These are phyloP conservation scores for Hypotaenidia okinawae DNA, from an alignment of 2,797 vertebrate species.

Conservation along the genomic window DNA sequence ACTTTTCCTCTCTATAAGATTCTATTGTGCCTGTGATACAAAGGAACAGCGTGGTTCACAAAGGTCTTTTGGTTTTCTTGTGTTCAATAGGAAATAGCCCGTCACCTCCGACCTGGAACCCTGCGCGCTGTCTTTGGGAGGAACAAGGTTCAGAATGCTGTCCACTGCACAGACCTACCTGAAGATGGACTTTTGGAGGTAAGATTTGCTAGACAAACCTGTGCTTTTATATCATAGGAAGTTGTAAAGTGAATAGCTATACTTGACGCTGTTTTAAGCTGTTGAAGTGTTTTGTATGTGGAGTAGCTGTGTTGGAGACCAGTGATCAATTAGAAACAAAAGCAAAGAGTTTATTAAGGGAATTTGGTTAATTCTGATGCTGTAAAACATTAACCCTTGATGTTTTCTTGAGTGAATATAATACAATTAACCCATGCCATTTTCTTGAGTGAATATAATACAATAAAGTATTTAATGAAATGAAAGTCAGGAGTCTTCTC, in stretches of 20 bases:
- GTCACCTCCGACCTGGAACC: conserved; percentile 86
- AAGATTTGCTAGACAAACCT: conserved; percentile 27
- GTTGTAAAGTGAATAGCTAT: background rate
- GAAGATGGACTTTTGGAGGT: conserved; percentile 92
- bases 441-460: background rate
- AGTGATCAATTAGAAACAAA: background rate
- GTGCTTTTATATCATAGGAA: background rate
- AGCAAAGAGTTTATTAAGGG: background rate
- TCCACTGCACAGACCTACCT: conserved; percentile 94
- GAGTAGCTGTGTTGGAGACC: background rate
- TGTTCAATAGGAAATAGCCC: conserved; percentile 86
- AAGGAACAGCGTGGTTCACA: background rate
- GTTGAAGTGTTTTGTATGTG: background rate
- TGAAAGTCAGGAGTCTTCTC: background rate
- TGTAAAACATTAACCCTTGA: background rate
- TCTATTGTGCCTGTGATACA: background rate
- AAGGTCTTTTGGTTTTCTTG: background rate
- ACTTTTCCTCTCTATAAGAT: background rate
- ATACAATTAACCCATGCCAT: background rate
- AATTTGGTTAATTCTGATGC: background rate
- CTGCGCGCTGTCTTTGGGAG: conserved; percentile 89
- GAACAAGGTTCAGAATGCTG: conserved; percentile 88
- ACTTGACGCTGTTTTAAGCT: background rate
- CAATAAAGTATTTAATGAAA: background rate
- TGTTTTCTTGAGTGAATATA: background rate